A percentile compares a stretch with the other conserved stretches of the same genome.
phyloP scores from a whole-genome alignment of 2,113 vertebrate species.

The Stictonetta naevosa region DNA sequence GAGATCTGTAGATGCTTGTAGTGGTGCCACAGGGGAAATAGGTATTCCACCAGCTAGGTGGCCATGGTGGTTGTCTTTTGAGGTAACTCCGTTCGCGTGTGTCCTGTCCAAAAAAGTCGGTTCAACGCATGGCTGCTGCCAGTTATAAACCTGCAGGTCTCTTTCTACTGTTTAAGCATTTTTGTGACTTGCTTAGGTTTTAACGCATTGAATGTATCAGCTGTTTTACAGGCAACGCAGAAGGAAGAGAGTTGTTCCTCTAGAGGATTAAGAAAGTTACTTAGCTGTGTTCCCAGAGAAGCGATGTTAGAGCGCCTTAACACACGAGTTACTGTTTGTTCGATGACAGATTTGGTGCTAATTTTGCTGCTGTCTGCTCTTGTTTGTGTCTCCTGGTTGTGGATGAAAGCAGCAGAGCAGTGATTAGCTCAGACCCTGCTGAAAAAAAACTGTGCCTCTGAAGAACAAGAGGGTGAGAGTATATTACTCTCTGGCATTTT shows the following conservation, averaged over 20 bases:
- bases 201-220: neutral
- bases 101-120: neutral
- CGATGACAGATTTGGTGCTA: conserved; percentile 36
- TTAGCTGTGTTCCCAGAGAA: conserved; percentile 4
- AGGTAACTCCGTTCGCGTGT: neutral
- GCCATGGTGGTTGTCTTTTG: neutral
- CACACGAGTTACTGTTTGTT: conserved; percentile 41
- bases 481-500: conserved; percentile 59
- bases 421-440: conserved; percentile 55
- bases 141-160: neutral
- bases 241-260: neutral
- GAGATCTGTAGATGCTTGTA: rapidly evolving
- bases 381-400: conserved; percentile 5
- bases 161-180: neutral
- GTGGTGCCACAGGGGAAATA: neutral
- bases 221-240: neutral
- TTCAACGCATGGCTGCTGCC: rapidly evolving
- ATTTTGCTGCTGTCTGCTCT: conserved; percentile 60
- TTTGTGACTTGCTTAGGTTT: neutral
- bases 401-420: conserved; percentile 40
- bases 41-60: neutral
- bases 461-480: conserved; percentile 34
- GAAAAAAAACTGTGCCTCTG: conserved; percentile 2
- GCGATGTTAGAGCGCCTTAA: neutral
- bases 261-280: conserved; percentile 22